Base-by-base conservation (phyloP, 2,888 invertebrate species). In the Meliscaeva auricollis region DNA sequence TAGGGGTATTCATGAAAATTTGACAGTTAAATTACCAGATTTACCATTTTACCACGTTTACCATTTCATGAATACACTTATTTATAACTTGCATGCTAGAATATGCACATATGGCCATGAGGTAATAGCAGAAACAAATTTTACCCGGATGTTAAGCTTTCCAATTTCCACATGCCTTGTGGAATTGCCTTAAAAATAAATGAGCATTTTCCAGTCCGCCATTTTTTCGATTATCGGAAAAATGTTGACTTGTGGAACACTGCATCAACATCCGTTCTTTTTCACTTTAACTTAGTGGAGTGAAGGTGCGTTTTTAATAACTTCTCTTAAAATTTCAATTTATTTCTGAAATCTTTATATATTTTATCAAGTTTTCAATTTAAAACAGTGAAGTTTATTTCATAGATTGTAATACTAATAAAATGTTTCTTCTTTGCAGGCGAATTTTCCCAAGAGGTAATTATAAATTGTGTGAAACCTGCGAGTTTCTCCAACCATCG, bases 201-300 rank as follows among this genome's bases (percentile, higher is more conserved):
- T 50, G 2, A 22, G 22, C 17, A 17, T 11, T 38, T 4, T 44
- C n/a, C 30, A 41, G 9, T 17, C 35, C 32, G 54, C 70, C 72
- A 58, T 72, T 3, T 73, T 77, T 76, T 50, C 70, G 66, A 68
- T 73, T 2, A 54, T 46, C 2, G 2, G 11, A 50, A 64, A 64
- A 20, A 5, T 32, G 66, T 70, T 60, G 11, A 70, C 56, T 54
- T 83, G 58, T 56, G 58, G 48, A 83, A 83, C 87, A 87, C 87
- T 76, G 88, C 68, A 46, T 44, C 3, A 0, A 32, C 13, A 88
- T 89, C 89, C 88, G 87, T 83, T 88, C 88, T 88, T 88, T 88
- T 87, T 68, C 77, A 87, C 80, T 88, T 88, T 87, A 83, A 87
- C 83, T 87, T 83, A 87, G 81, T 83, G 52, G 15, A 88, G 88